Percentiles rank a stretch among this genome's conserved stretches.
phyloP scores from a whole-genome alignment of 1,140 invertebrate species.

The Homarus americanus region DNA sequence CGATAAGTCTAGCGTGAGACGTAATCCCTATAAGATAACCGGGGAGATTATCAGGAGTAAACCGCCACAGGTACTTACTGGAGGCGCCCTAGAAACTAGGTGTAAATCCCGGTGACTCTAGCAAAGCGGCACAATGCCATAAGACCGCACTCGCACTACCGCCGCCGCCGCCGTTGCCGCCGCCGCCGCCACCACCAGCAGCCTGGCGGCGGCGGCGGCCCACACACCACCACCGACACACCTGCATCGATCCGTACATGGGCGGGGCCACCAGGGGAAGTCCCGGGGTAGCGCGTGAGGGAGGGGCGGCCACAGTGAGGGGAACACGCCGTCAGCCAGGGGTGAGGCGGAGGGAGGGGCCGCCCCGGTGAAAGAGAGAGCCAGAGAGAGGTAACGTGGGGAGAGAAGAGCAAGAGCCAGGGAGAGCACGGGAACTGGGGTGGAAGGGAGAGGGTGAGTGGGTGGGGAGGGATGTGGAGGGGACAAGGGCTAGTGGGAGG shows the following conservation, averaged over 20 bases:
- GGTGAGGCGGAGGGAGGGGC: slow-evolving; percentile 21
- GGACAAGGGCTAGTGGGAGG: not conserved
- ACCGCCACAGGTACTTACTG: not conserved
- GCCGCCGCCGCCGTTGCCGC: not conserved
- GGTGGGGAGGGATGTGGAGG: not conserved
- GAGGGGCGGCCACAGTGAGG: not conserved
- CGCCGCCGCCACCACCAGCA: slow-evolving; percentile 7
- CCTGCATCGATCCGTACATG: slow-evolving; percentile 63
- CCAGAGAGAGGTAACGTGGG: not conserved
- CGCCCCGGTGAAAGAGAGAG: slow-evolving; percentile 33
- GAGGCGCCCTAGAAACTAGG: no score
- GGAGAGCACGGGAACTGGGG: not conserved
- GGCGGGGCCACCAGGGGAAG: slow-evolving; percentile 36
- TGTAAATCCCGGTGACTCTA: not conserved
- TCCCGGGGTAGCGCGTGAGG: slow-evolving; percentile 2
- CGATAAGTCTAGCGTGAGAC: no score
- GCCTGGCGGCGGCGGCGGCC: not conserved
- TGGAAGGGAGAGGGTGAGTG: not conserved
- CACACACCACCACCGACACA: slow-evolving; percentile 28
- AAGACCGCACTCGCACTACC: not conserved
- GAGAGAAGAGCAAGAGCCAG: not conserved
- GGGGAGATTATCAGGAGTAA: no score
- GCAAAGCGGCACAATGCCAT: slow-evolving; percentile 1
- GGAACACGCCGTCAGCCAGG: slow-evolving; percentile 38
- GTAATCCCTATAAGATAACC: no score